Base-by-base conservation (phyloP, 2,888 invertebrate species). In the Lampropteryx suffumata region DNA sequence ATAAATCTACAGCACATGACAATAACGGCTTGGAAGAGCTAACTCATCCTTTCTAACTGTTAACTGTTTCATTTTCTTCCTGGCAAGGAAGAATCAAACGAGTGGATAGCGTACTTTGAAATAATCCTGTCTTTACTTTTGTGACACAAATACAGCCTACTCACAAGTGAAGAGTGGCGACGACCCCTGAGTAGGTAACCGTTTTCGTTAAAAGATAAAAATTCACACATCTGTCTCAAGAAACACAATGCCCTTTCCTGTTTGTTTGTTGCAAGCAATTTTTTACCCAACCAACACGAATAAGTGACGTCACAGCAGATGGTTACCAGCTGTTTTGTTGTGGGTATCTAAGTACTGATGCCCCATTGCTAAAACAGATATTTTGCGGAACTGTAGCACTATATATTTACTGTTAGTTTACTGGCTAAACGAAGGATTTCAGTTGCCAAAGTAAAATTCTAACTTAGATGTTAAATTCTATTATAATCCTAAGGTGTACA, bases 221-320 rank as follows among this genome's bases (percentile, higher is more conserved):
- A 42, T 42, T 41, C 17, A 33, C 43, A 44, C 48, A 48, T 45
- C 44, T 48, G 44, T 36, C 34, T 43, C 17, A 24, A 21, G 28
- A 52, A 17, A 47, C 39, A 52, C 53, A 53, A 53, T 48, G 40
- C 21, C 13, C 32, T 40, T 45, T 53, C 48, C 53, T 47, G 52
- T 48, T 40, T 48, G 35, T 48, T 48, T 41, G 48, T 48, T 44
- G 44, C 24, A 10, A 28, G 33, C 40, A 45, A 32, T 53, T 49
- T 42, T 44, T 48, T 48, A 17, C 30, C 43, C 30, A 35, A 48
- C 43, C 30, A 35, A 48, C 17, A n/a, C 13, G 24, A 28, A 17
- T 28, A 36, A 37, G 10, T 53, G 48, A 53, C 53, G 53, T 53
- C 53, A 45, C 40, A 30, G 33, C 53, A 53, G 48, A 53, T 53